These are phyloP conservation scores for Cygnus buccinator DNA, from an alignment of 2,113 vertebrate species.

Conservation along the genomic window DNA sequence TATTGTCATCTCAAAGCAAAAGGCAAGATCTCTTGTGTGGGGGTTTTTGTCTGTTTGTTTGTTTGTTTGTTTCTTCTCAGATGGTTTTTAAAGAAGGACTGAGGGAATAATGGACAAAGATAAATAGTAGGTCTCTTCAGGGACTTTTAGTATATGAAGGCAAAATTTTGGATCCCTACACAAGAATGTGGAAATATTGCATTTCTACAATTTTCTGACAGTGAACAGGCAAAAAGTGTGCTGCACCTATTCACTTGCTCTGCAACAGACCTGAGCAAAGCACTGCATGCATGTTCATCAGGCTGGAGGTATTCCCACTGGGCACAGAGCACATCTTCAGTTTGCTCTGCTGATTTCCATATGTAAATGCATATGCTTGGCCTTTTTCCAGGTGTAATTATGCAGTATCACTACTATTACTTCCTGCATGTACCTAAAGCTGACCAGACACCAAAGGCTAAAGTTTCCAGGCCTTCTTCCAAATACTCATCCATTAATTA, in stretches of 20 bases:
- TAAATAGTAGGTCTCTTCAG: not conserved
- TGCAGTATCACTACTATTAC: not conserved
- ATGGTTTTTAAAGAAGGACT: not conserved
- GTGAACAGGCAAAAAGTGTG: not conserved
- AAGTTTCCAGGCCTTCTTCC: not conserved
- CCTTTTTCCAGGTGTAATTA: not conserved
- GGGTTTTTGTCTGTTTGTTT: no score
- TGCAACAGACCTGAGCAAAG: not conserved
- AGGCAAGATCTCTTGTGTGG: not conserved
- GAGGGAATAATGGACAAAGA: not conserved
- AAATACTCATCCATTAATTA: not conserved
- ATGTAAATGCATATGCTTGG: not conserved
- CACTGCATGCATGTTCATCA: rapidly evolving
- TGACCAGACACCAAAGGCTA: not conserved
- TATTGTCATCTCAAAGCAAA: conserved; percentile 2
- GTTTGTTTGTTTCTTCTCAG: not conserved
- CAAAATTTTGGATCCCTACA: not conserved
- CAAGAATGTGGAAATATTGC: not conserved
- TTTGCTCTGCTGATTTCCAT: not conserved
- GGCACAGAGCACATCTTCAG: not conserved
- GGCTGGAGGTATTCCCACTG: not conserved
- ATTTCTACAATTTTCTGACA: not conserved
- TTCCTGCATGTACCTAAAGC: not conserved
- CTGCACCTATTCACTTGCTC: not conserved
- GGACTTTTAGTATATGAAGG: not conserved